These are phyloP conservation scores for Conops quadrifasciatus DNA, from an alignment of 2,888 invertebrate species.

Conservation along the genomic window DNA sequence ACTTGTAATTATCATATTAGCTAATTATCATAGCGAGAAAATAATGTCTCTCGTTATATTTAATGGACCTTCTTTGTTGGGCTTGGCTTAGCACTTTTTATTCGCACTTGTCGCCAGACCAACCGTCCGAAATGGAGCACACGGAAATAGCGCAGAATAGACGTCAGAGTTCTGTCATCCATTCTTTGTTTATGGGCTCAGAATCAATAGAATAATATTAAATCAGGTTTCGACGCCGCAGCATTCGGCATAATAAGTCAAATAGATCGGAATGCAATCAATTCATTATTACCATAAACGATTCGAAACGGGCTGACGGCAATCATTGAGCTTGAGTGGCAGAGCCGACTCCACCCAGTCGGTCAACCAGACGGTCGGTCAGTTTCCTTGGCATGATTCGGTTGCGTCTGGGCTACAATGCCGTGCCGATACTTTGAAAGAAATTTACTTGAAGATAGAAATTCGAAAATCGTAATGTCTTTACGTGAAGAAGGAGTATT, in stretches of 20 bases:
- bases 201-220: background rate
- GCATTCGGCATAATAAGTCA: background rate
- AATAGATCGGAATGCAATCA: background rate
- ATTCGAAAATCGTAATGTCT: too few species aligned
- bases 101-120: background rate
- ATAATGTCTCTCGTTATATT: too few species aligned
- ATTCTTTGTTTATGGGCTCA: background rate
- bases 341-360: background rate
- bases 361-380: too few species aligned
- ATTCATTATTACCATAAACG: background rate
- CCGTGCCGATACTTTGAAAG: too few species aligned
- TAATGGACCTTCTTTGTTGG: too few species aligned
- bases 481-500: too few species aligned
- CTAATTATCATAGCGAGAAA: background rate
- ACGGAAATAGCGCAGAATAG: slow-evolving; percentile 1
- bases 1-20: background rate
- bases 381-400: too few species aligned
- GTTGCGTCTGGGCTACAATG: too few species aligned
- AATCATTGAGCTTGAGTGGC: background rate
- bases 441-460: too few species aligned
- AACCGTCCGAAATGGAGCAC: background rate
- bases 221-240: background rate
- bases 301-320: background rate
- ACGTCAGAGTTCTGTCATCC: background rate
- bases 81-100: too few species aligned